phyloP scores from a whole-genome alignment of 2,113 vertebrate genomes.

The Micronycteris hirsuta region DNA sequence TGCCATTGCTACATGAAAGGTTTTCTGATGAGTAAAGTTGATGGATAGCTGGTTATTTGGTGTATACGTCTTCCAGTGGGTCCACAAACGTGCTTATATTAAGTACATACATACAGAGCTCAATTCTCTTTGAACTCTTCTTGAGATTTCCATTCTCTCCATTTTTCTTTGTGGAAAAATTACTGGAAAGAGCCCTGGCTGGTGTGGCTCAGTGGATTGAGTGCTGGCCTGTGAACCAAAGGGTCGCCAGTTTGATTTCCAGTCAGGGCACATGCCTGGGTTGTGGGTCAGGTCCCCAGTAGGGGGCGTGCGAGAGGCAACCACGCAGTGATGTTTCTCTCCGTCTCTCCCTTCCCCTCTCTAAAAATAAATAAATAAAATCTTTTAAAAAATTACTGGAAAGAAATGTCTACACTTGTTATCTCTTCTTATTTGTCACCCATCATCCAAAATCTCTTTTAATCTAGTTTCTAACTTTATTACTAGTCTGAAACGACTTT shows the following conservation, averaged over 20 bases:
- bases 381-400: neutral
- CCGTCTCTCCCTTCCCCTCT: no score
- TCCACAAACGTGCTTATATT: neutral
- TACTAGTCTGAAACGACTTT: neutral
- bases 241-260: no score
- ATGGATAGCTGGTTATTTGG: neutral
- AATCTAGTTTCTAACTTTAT: neutral
- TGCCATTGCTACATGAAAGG: neutral
- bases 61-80: neutral
- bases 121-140: neutral
- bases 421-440: neutral
- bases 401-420: neutral
- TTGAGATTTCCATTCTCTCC: neutral
- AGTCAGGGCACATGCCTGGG: no score
- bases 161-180: neutral
- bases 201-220: no score
- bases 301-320: no score
- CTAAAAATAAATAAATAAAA: no score
- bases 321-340: no score
- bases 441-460: constrained; percentile 7
- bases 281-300: no score
- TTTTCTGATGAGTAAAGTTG: neutral
- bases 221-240: no score
- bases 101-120: neutral
- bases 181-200: neutral